phyloP scores from a whole-genome alignment of 2,797 vertebrate genomes.

The Clarias laeviceps region DNA sequence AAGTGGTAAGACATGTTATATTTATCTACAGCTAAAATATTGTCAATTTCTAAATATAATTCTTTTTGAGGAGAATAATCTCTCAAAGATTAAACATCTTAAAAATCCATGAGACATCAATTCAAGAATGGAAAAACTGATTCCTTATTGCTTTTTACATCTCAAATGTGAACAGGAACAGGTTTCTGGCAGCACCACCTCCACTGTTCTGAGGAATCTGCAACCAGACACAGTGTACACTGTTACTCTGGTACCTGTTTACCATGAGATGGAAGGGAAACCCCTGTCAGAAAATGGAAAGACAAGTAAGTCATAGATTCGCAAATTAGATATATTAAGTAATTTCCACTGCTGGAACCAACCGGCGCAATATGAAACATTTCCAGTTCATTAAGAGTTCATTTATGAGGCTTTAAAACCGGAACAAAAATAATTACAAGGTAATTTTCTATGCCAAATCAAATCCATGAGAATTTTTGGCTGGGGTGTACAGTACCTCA shows the following conservation, averaged over 20 bases:
- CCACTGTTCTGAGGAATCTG: constrained; percentile 84
- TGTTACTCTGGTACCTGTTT: constrained; percentile 86
- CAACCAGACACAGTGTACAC: constrained; percentile 86
- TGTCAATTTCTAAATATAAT: not conserved
- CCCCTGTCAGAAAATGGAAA: constrained; percentile 82
- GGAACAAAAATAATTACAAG: constrained; percentile 22
- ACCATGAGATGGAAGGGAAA: constrained; percentile 88
- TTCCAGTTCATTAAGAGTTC: not conserved
- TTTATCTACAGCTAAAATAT: not conserved
- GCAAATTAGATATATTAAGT: not conserved
- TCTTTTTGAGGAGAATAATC: no score
- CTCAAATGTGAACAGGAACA: constrained; percentile 75
- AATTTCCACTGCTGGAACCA: not conserved
- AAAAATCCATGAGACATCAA: not conserved
- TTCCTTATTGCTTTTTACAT: not conserved
- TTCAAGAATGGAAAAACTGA: not conserved
- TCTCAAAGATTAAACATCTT: not conserved
- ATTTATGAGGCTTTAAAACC: not conserved
- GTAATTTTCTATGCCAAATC: constrained; percentile 22
- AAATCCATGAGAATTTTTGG: not conserved
- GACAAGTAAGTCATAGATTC: constrained; percentile 82
- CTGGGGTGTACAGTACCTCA: not conserved
- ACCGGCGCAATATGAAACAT: not conserved
- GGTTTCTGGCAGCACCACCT: constrained; percentile 84
- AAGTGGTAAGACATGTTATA: constrained; percentile 75